phyloP scores from a whole-genome alignment of 2,113 vertebrate species.

The Lichenostomus cassidix region DNA sequence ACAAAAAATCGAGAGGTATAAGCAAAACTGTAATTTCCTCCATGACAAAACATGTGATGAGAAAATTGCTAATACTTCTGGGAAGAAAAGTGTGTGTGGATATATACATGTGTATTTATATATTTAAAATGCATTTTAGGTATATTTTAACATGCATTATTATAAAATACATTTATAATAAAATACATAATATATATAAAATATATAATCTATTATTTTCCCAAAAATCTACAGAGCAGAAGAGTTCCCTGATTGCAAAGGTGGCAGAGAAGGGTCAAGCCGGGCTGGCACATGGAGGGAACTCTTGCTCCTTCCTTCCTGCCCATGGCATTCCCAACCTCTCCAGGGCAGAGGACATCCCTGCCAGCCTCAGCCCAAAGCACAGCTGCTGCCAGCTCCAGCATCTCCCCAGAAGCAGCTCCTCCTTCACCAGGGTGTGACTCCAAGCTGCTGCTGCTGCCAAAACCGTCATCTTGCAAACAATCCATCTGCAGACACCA shows the following conservation, averaged over 20 bases:
- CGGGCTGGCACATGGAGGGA: neutral
- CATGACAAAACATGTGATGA: neutral
- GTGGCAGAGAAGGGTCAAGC: neutral
- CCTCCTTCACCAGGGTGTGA: neutral
- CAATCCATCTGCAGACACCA: neutral
- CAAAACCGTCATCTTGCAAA: neutral
- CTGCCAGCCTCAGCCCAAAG: neutral
- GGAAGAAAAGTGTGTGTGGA: too few relatives aligned
- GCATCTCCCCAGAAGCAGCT: neutral
- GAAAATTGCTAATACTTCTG: neutral
- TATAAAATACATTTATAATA: neutral
- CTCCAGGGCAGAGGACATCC: neutral
- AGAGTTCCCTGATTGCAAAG: neutral
- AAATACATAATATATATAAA: too few relatives aligned
- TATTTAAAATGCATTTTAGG: neutral
- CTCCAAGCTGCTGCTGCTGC: neutral
- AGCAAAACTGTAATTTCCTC: neutral
- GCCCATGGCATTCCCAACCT: rapidly evolving
- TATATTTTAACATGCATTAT: neutral
- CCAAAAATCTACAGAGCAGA: neutral
- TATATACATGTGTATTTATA: neutral
- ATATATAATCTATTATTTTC: neutral
- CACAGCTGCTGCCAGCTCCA: neutral
- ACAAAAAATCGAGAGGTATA: neutral
- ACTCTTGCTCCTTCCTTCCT: neutral